Evolutionary conservation across 2,888 invertebrate genomes (phyloP).

Genomic region (Achlya flavicornis): DNA sequence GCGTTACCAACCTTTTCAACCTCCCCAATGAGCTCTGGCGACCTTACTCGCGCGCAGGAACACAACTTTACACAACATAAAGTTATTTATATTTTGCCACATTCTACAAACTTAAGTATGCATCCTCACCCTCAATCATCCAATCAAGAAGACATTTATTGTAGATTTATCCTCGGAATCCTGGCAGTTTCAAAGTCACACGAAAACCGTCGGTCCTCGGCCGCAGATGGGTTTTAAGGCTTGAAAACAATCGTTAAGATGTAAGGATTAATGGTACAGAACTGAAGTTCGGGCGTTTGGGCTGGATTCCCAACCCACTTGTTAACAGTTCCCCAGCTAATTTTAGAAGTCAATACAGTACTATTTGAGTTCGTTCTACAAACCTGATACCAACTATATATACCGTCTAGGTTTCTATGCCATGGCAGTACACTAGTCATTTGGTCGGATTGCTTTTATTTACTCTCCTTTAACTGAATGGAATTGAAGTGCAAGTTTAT

Average conservation of each 20-base stretch:
- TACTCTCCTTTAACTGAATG: conserved; percentile 17
- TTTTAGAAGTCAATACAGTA: conserved; percentile 41
- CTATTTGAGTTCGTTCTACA: conserved; percentile 29
- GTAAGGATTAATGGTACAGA: conserved; percentile 55
- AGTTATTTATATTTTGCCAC: background rate
- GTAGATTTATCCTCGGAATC: conserved; percentile 44
- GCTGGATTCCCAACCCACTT: conserved; percentile 18
- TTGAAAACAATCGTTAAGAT: conserved; percentile 70
- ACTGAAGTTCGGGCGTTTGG: conserved; percentile 32
- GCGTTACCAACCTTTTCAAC: too few relatives aligned
- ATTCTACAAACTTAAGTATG: background rate
- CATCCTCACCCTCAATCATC: conserved; percentile 1
- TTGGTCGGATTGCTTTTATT: conserved; percentile 22
- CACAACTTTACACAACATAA: background rate
- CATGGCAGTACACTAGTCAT: conserved; percentile 22
- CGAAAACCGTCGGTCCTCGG: conserved; percentile 44
- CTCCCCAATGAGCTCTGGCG: too few relatives aligned
- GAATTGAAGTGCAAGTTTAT: background rate
- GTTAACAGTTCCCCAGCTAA: conserved; percentile 35
- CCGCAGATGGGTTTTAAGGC: conserved; percentile 70
- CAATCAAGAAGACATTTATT: conserved; percentile 55
- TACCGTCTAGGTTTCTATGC: conserved; percentile 31
- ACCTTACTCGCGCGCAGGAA: too few relatives aligned
- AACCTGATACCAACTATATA: conserved; percentile 40
- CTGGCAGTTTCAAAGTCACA: conserved; percentile 47